Evolutionary conservation across 2,888 invertebrate species (phyloP).

Genomic region (Cataglyphis rosenhaueri): DNA sequence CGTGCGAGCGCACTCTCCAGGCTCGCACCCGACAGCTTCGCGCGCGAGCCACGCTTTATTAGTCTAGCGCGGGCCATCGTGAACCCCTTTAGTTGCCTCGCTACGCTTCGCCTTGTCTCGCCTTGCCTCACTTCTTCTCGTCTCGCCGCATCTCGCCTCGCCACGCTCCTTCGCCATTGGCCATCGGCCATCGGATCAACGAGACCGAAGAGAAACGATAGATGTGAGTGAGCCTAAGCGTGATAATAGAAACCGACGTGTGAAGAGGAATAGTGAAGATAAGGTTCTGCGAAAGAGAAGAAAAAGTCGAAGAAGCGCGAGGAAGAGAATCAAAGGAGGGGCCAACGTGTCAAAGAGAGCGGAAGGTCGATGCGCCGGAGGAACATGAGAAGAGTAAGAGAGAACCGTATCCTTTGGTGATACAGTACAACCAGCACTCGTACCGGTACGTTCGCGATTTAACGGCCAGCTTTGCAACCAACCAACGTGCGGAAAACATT

Average conservation of each 20-base stretch:
- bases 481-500: slow-evolving; percentile 54
- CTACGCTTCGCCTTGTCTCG: slow-evolving; percentile 54
- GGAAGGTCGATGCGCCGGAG: slow-evolving; percentile 50
- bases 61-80: slow-evolving; percentile 84
- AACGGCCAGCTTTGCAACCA: slow-evolving; percentile 62
- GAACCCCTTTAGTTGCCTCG: slow-evolving; percentile 80
- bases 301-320: slow-evolving; percentile 46
- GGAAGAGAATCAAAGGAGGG: slow-evolving; percentile 42
- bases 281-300: slow-evolving; percentile 51
- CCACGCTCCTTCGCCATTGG: slow-evolving; percentile 40
- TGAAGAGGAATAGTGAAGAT: slow-evolving; percentile 42
- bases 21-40: slow-evolving; percentile 77
- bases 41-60: slow-evolving; percentile 84
- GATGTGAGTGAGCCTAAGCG: slow-evolving; percentile 31
- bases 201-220: slow-evolving; percentile 23
- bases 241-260: slow-evolving; percentile 34
- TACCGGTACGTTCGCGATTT: slow-evolving; percentile 69
- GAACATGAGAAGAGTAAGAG: slow-evolving; percentile 66
- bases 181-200: slow-evolving; percentile 54
- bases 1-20: slow-evolving; percentile 69
- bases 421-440: slow-evolving; percentile 73
- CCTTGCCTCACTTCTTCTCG: slow-evolving; percentile 7
- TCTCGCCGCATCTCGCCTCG: slow-evolving; percentile 26
- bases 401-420: slow-evolving; percentile 72
- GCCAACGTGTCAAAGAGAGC: slow-evolving; percentile 51